A percentile compares a stretch with the other conserved stretches of the same genome.
These are phyloP conservation scores for Arvicola amphibius DNA, from an alignment of 2,797 vertebrate species.

Conservation along the genomic window DNA sequence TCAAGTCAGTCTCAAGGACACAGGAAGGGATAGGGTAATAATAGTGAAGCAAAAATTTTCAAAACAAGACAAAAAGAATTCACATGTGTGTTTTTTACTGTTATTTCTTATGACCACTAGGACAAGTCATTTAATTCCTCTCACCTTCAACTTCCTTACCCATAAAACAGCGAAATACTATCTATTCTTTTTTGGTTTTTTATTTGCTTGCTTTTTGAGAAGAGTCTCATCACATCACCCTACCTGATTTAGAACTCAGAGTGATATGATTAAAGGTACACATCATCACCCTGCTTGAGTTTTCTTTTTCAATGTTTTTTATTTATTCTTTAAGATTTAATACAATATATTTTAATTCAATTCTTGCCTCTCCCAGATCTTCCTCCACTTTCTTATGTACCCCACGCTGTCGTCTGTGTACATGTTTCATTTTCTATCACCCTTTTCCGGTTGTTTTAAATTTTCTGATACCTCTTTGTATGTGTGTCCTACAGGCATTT, in stretches of 20 bases:
- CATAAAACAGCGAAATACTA: conserved; percentile 42
- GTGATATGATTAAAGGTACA: not conserved
- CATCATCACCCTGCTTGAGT: not conserved
- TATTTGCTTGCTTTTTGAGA: not conserved
- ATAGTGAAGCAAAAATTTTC: not conserved
- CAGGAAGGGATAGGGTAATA: not conserved
- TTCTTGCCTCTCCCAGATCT: not conserved
- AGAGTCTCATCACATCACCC: not conserved
- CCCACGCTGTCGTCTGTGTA: too few species aligned
- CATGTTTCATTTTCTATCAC: not conserved
- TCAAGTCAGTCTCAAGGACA: not conserved
- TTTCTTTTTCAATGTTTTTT: too few species aligned
- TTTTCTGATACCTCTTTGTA: conserved; percentile 14
- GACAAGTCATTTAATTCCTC: conserved; percentile 43
- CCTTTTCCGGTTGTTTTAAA: conserved; percentile 8
- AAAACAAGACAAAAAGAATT: not conserved
- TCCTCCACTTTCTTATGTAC: not conserved
- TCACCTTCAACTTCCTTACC: conserved; percentile 41
- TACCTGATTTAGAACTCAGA: not conserved
- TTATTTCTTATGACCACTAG: conserved; percentile 9
- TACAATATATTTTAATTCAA: not conserved
- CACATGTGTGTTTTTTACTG: conserved; percentile 22
- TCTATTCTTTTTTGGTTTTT: not conserved
- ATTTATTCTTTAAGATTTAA: not conserved
- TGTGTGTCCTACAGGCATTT: not conserved